Base-by-base conservation (phyloP, 2,888 invertebrate genomes). In the Gymnocheta viridis region DNA sequence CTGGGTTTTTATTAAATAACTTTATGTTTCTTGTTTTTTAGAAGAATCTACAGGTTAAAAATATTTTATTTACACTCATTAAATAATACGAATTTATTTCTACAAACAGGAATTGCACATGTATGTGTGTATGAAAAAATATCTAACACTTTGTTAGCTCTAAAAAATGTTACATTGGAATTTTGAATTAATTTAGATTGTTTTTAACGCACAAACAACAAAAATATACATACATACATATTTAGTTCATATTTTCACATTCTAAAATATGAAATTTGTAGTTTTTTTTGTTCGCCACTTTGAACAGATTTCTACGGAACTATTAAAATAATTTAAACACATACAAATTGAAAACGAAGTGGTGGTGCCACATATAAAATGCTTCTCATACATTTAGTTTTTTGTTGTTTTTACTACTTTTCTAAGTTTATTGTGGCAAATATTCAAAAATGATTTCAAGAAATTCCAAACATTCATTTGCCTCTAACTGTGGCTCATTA, bases 401-500 rank as follows among this genome's bases (percentile, higher is more conserved):
- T 51, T 24, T 67, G 27, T 35, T 22, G 12, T 29, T 66, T 44
- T 77, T 58, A 14, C 35, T 51, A 12, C 35, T 76, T 58, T 47
- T 54, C 12, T 60, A 9, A 35, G 44, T 58, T 77, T 49, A 49
- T 58, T 56, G 41, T 62, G 69, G 76, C 66, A 77, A 58, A 82
- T 70, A 79, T 79, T 79, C 72, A 67, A 56, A n/a, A 74, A 58
- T 60, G 67, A 81, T 77, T 84, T 81, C 54, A 84, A 81, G 69
- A 81, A 77, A 84, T 84, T 84, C 77, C 84, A 79, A 64, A 27
- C 72, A 79, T 72, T 79, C 29, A 60, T 66, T 64, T 76, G 76
- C 60, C 60, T 32, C 81, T 64, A 78, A 84, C 77, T 73, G 77
- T 81, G 56, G 84, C 84, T 81, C 69, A 74, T 84, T 84, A 81